Conservation (phyloP, 2,113 vertebrate species). For the Aramus guarauna region DNA sequence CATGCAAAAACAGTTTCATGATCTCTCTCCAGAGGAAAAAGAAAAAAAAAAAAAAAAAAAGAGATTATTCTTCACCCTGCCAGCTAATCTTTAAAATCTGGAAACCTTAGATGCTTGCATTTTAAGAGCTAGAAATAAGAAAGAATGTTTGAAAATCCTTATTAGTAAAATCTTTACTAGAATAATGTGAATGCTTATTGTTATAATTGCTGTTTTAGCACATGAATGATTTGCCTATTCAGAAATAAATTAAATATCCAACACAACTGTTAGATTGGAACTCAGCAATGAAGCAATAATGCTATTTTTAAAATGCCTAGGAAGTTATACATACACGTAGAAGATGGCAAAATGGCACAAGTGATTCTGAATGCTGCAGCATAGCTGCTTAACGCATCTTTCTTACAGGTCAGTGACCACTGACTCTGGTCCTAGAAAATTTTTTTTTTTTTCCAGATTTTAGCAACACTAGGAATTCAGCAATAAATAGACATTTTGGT, state of each 20-base stretch:
- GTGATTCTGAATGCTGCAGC: background rate
- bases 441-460: background rate
- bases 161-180: background rate
- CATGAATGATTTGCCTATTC: background rate
- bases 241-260: background rate
- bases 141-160: constrained; percentile 20
- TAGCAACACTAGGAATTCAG: background rate
- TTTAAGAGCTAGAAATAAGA: constrained; percentile 4
- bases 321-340: background rate
- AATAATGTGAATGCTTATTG: background rate
- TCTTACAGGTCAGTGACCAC: background rate
- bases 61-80: background rate
- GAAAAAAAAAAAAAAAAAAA: background rate
- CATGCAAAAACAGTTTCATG: background rate
- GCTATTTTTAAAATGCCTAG: background rate
- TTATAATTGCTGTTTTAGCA: background rate
- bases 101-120: background rate
- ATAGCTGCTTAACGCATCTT: background rate
- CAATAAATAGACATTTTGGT: background rate
- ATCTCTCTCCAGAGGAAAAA: background rate
- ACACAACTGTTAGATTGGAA: background rate
- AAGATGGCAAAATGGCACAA: background rate
- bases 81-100: constrained; percentile 33
- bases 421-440: background rate
- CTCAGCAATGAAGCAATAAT: background rate